These are phyloP conservation scores for Amphiprion ocellaris DNA, from an alignment of 2,113 vertebrate genomes.

Conservation along the genomic window DNA sequence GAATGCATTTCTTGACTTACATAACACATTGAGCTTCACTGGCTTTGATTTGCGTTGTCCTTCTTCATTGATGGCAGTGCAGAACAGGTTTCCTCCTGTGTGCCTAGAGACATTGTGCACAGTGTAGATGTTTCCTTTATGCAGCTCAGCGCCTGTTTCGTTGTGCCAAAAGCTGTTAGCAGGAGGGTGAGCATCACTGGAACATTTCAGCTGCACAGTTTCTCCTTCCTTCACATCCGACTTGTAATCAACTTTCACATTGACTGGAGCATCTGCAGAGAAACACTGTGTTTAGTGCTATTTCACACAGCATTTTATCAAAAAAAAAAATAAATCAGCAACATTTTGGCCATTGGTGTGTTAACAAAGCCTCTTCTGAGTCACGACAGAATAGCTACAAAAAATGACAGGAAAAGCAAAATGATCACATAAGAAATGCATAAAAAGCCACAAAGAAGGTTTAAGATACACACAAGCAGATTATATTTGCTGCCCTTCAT, in stretches of 20 bases:
- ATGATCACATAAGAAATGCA: too few relatives aligned
- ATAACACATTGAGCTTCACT: slow-evolving; percentile 61
- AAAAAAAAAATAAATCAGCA: too few relatives aligned
- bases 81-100: slow-evolving; percentile 58
- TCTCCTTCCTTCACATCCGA: slow-evolving; percentile 66
- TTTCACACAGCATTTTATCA: too few relatives aligned
- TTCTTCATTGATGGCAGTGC: slow-evolving; percentile 65
- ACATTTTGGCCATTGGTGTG: too few relatives aligned
- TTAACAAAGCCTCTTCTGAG: too few relatives aligned
- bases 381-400: too few relatives aligned
- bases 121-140: slow-evolving; percentile 21
- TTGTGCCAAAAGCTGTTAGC: slow-evolving; percentile 67
- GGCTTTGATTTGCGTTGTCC: slow-evolving; percentile 58
- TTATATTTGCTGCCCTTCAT: background rate
- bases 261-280: slow-evolving; percentile 69
- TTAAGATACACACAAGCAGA: too few relatives aligned
- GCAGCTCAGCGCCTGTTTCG: slow-evolving; percentile 20
- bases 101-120: slow-evolving; percentile 69
- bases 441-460: too few relatives aligned
- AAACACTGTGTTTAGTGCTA: background rate
- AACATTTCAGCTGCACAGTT: slow-evolving; percentile 61
- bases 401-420: too few relatives aligned
- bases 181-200: slow-evolving; percentile 72
- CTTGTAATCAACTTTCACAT: slow-evolving; percentile 56
- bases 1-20: slow-evolving; percentile 50